Evolutionary conservation across 2,113 vertebrate genomes (phyloP), one percentile per base, ranked within the genome.

Genomic region (Anoplopoma fimbria): DNA sequence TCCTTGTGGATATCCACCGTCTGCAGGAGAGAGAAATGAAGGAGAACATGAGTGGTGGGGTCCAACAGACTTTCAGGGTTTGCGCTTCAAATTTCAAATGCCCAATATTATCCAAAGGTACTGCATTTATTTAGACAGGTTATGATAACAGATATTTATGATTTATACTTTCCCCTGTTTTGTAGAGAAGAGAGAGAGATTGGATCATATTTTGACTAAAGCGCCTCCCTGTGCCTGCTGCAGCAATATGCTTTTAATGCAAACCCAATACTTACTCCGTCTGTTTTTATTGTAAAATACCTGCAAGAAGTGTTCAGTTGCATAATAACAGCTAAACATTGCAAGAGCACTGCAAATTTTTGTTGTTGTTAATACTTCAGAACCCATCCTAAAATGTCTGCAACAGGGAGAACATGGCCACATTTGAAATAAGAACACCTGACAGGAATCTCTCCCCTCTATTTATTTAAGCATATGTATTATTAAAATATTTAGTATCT

Each of bases 1-100:
- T 99, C 98, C 95, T 99, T 99, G 92, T 99, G 98, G 92, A 99
- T 99, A 94, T 99, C 97, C 95, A 99, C 98, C 14, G 98, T 99
- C 98, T 99, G 83, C 29, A 79, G 14, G 58, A 40, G 29, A 14
- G 63, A 82, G 23, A 60, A 60, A 75, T 4, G 21, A 81, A 45
- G 67, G 3, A 3, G 68, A 90, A 81, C 90, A 90, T 67, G 73
- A 93, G 94, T 92, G 17, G n/a, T 49, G 13, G 45, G 31, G 12
- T 21, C 33, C 4, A 63, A 17, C 23, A 79, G 31, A 53, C 15
- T 15, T 9, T 42, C 9, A 23, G 4, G 14, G 21, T 13, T 75
- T 3, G 15, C 8, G 57, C 29, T 31, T 10, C 15, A 12, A 29
- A 23, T 19, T 29, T 15, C 6, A 40, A 47, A 61, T 40, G 42